phyloP scores from a whole-genome alignment of 2,113 vertebrate species.

The Chloroceryle aenea region DNA sequence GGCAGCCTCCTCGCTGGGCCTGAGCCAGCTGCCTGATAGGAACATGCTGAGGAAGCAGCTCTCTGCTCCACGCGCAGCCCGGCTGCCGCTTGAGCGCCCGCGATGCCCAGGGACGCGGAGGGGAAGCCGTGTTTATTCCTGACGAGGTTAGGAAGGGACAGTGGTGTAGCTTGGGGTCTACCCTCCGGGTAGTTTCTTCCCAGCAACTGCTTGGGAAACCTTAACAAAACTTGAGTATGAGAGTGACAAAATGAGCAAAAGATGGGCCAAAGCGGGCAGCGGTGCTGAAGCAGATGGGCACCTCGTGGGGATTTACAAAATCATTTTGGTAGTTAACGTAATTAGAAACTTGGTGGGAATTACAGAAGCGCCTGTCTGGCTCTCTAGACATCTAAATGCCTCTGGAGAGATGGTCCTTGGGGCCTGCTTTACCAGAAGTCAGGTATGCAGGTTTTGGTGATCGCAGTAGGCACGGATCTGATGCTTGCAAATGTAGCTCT shows the following conservation, averaged over 20 bases:
- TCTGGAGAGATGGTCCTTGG: background rate
- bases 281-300: background rate
- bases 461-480: background rate
- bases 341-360: background rate
- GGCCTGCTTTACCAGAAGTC: background rate
- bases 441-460: background rate
- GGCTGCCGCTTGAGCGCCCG: background rate
- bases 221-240: fast-evolving
- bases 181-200: background rate
- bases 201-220: background rate
- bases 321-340: background rate
- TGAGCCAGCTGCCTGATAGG: background rate
- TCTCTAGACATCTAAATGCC: background rate
- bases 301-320: background rate
- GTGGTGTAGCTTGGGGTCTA: background rate
- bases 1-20: background rate
- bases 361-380: background rate
- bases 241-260: background rate
- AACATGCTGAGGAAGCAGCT: slow-evolving; percentile 54
- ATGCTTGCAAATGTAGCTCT: fast-evolving
- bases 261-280: background rate
- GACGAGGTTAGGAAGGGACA: fast-evolving
- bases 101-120: background rate
- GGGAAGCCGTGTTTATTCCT: background rate
- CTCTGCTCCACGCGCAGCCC: background rate